A percentile compares a stretch with the other conserved stretches of the same genome.
Evolutionary conservation across 1,140 invertebrate genomes (phyloP).

Genomic region (Stegodyphus mimosarum): DNA sequence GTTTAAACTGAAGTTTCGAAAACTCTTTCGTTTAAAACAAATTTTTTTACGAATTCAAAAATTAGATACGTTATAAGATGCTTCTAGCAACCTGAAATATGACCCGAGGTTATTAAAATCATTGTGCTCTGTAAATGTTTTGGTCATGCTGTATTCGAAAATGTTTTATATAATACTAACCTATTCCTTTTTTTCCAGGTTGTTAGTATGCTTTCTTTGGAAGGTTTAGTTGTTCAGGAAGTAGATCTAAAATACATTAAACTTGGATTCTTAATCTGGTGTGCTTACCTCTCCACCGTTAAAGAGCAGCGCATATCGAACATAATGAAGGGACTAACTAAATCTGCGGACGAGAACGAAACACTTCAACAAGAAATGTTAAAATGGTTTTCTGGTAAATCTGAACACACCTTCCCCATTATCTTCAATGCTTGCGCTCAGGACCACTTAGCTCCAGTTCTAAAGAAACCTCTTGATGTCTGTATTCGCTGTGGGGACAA

Average conservation of each 20-base stretch:
- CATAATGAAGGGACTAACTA: constrained; percentile 30
- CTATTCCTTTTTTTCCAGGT: constrained; percentile 1
- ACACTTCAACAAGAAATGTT: constrained; percentile 27
- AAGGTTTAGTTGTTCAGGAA: constrained; percentile 36
- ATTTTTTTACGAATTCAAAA: too few relatives aligned
- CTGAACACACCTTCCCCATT: constrained; percentile 68
- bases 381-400: constrained; percentile 62
- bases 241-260: constrained; percentile 31
- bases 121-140: too few relatives aligned
- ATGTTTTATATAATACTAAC: too few relatives aligned
- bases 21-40: too few relatives aligned
- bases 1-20: too few relatives aligned
- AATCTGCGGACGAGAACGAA: neutral
- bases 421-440: constrained; percentile 68
- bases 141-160: too few relatives aligned
- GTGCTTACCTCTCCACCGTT: constrained; percentile 19
- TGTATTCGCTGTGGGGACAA: constrained; percentile 64
- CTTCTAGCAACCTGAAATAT: too few relatives aligned
- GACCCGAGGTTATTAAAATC: too few relatives aligned
- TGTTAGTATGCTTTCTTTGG: constrained; percentile 6
- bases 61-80: too few relatives aligned
- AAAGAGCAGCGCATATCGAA: constrained; percentile 36
- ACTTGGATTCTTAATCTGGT: constrained; percentile 49
- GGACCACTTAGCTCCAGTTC: constrained; percentile 68
- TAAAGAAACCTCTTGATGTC: constrained; percentile 66